Conservation (phyloP, 92 coral and sea anemone species). For the Nematostella vectensis region DNA sequence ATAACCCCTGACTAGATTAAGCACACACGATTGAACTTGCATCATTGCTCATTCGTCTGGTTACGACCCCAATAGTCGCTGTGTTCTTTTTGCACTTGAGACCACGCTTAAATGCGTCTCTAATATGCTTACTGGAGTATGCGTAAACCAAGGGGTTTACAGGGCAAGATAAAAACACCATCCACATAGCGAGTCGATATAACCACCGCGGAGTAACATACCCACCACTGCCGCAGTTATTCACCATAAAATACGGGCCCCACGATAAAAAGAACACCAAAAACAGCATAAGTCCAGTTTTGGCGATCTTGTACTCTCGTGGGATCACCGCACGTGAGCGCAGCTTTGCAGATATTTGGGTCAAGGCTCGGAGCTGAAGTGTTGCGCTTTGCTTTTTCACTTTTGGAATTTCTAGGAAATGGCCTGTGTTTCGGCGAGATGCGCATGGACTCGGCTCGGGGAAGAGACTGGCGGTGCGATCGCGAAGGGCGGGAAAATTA, state of each 20-base stretch:
- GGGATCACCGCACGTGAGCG: slow-evolving; percentile 42
- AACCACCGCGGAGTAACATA: slow-evolving; percentile 44
- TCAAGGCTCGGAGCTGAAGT: slow-evolving; percentile 38
- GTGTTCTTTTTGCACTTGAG: slow-evolving; percentile 26
- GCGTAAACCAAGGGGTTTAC: slow-evolving; percentile 88
- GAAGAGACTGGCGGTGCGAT: slow-evolving; percentile 12
- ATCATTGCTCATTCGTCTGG: slow-evolving; percentile 22
- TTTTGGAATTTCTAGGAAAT: slow-evolving; percentile 19
- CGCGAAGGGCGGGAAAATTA: not conserved
- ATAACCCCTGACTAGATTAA: too few species aligned
- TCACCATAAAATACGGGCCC: slow-evolving; percentile 81
- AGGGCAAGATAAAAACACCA: slow-evolving; percentile 67
- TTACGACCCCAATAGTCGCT: slow-evolving; percentile 14
- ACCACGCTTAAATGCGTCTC: slow-evolving; percentile 48
- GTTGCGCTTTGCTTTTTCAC: slow-evolving; percentile 19
- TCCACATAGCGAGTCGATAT: slow-evolving; percentile 65
- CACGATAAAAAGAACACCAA: slow-evolving; percentile 75
- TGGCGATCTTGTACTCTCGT: slow-evolving; percentile 86
- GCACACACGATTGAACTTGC: slow-evolving; percentile 31
- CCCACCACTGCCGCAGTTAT: slow-evolving; percentile 43
- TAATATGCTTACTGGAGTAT: slow-evolving; percentile 68
- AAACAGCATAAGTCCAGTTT: slow-evolving; percentile 71
- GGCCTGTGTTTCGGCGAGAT: slow-evolving; percentile 11
- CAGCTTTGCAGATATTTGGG: slow-evolving; percentile 31
- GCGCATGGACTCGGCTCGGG: slow-evolving; percentile 4